Evolutionary conservation across 2,113 vertebrate genomes (phyloP), one percentile per base, ranked within the genome.

Genomic region (Carollia perspicillata): DNA sequence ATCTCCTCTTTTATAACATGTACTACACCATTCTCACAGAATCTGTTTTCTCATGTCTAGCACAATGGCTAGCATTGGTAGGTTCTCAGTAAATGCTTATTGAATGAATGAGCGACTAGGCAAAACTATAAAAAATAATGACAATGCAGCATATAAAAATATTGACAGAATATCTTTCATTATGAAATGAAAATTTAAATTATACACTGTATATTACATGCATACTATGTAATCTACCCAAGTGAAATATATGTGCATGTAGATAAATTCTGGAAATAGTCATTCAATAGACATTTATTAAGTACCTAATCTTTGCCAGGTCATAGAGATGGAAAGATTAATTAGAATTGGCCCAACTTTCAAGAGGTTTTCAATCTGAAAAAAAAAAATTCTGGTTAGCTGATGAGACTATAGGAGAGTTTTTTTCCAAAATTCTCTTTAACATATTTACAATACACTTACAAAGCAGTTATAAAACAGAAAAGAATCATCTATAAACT

Each of bases 121-220:
- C 26, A 83, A 81, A 93, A 75, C 53, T 49, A 90, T 47, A 44
- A 77, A 92, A 89, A 66, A 44, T 60, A 90, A 91, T 84, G 69
- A 51, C 9, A 81, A 53, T 72, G 44, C 28, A 92, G 75, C 13
- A 23, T 49, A 60, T 17, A 75, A 69, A 92, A 90, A 90, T 63
- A 69, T 40, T 78, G 35, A 79, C 47, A 78, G 37, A 23, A 68
- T 14, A 47, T 4, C 6, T 4, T 86, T 63, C 42, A 63, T 75
- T 75, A 55, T 22, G 40, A 84, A 84, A 71, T 72, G 40, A 85
- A 95, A 69, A 35, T 8, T 86, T n/a, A 84, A 89, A 22, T 35
- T 53, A 8, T 55, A 40, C 5, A 28, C 6, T 58, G 14, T 58
- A 49, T 30, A 53, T 40, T 63, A 84, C 44, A 69, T 49, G n/a